Evolutionary conservation across 2,113 vertebrate species (phyloP), one percentile per base, ranked within the genome.

Genomic region (Aplodontia rufa): DNA sequence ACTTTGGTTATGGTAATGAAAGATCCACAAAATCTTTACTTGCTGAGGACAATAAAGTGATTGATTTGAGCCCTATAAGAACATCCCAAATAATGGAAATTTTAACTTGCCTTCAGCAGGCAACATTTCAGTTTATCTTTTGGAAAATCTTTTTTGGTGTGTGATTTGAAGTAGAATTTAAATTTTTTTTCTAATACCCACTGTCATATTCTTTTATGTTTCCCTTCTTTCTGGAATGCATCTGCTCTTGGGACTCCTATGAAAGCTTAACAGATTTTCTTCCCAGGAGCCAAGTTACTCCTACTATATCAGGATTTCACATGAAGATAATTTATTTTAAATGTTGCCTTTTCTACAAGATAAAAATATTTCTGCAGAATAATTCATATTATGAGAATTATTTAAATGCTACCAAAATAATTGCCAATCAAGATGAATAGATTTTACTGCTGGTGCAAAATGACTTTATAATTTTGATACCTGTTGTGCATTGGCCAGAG

Each of bases 241-340:
- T 71, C 83, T 62, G n/a, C 58, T 91, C 58, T 88, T 75, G 55
- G 79, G 79, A 64, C 11, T 66, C 17, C 51, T 75, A 47, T 32
- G 82, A 94, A 96, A 95, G 37, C 20, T 72, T 53, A 74, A 72
- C 51, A 53, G 45, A 35, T 22, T 72, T 69, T 75, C 16, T 85
- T 13, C 49, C 49, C 28, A 71, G n/a, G 30, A 93, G 69, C 20
- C 75, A 74, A n/a, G n/a, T 79, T 81, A 58, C 60, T 93, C 66
- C 51, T 3, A 94, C 68, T 7, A 26, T 71, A 60, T 72, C 40
- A 88, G 9, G 20, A 93, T 71, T 87, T 95, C 64, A 92, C 20
- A 86, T 13, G 0, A 40, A 95, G 37, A 79, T 64, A 89, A 93
- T 22, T 55, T 60, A 82, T 94, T 93, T 95, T 96, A 82, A 91